phyloP scores from a whole-genome alignment of 2,797 vertebrate genomes.

The Rallus crepitans region DNA sequence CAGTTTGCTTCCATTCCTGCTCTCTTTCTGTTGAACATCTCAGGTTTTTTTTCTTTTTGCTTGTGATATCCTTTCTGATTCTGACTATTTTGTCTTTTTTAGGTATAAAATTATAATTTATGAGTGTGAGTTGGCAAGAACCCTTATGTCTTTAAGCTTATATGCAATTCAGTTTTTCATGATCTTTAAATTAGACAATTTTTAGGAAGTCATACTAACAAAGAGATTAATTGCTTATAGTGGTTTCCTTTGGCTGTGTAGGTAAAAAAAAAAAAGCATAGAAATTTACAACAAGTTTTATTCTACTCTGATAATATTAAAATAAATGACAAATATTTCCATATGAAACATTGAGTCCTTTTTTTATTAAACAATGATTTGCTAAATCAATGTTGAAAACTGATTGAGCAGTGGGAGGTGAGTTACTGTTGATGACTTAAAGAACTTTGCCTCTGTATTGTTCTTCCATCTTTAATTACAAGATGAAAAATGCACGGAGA shows the following conservation, averaged over 20 bases:
- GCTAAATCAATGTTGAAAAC: neutral
- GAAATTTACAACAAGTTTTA: neutral
- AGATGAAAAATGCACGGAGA: neutral
- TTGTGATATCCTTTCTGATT: neutral
- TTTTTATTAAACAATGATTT: neutral
- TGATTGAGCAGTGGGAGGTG: neutral
- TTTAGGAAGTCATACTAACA: neutral
- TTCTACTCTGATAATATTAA: neutral
- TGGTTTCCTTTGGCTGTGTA: neutral
- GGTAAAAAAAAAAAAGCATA: neutral
- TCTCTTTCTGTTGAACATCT: neutral
- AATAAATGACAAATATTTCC: neutral
- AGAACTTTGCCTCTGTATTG: neutral
- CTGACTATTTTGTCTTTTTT: neutral
- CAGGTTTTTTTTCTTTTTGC: neutral
- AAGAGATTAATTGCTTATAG: neutral
- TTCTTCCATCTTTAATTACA: neutral
- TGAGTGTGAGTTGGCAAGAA: rapidly evolving
- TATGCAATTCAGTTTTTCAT: neutral
- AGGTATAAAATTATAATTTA: neutral
- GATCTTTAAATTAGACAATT: neutral
- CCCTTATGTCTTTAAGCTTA: neutral
- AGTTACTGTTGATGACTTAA: neutral
- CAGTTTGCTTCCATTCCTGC: neutral
- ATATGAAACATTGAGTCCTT: neutral